These are phyloP conservation scores for Engystomops pustulosus DNA, from an alignment of 2,113 vertebrate species.

Conservation along the genomic window DNA sequence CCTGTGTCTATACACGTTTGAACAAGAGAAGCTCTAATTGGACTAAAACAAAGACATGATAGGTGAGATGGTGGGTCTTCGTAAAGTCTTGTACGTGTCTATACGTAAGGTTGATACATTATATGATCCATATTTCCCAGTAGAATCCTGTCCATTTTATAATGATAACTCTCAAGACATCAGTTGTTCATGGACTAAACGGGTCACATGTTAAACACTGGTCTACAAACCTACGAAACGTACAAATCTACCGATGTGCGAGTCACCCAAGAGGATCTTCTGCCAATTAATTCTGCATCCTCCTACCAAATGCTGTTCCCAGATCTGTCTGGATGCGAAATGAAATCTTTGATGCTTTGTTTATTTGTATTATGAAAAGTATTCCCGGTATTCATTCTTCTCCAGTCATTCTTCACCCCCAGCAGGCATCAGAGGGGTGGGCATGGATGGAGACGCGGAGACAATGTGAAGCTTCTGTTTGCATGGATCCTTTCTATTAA, in stretches of 20 bases:
- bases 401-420: slow-evolving; percentile 13
- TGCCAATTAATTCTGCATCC: slow-evolving; percentile 22
- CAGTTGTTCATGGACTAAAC: neutral
- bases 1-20: too few species aligned
- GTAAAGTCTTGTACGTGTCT: too few species aligned
- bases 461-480: slow-evolving; percentile 2
- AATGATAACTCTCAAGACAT: too few species aligned
- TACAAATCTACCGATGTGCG: neutral
- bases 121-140: too few species aligned
- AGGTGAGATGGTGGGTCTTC: too few species aligned
- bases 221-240: neutral
- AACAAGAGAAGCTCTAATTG: too few species aligned
- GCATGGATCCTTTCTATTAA: slow-evolving; percentile 17
- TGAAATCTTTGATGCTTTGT: neutral
- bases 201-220: neutral
- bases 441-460: neutral
- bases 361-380: neutral
- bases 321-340: neutral
- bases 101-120: too few species aligned
- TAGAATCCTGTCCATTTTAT: too few species aligned
- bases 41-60: too few species aligned
- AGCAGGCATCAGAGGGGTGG: slow-evolving; percentile 21
- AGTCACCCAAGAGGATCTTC: neutral
- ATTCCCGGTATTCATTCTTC: slow-evolving; percentile 2
- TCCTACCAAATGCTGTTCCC: neutral